Evolutionary conservation across 2,113 vertebrate genomes (phyloP), one percentile per base, ranked within the genome.

Genomic region (Cnemophilus loriae): DNA sequence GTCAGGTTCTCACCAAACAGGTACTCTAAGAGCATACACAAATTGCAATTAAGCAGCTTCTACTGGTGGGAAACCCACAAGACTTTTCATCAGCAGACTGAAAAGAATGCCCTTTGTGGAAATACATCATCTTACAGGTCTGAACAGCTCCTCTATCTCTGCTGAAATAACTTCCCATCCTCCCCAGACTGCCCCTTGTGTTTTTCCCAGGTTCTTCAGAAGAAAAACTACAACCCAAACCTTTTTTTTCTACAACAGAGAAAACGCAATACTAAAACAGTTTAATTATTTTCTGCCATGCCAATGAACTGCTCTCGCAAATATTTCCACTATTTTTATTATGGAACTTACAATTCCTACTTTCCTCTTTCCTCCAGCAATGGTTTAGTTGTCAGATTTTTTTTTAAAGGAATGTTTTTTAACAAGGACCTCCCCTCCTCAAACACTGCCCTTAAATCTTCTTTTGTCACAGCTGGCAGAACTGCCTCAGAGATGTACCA

Each of bases 1-100:
- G 97, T 97, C 93, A 96, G 95, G 96, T 97, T 97, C 97, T 97
- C 97, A 97, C 95, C 96, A 97, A 97, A 97, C 97, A 97, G 97
- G 97, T 97, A 96, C 61, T 92, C 94, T 71, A 87, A 49, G 56
- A 93, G 95, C 97, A 96, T 95, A 75, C 86, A 95, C 79, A 96
- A 96, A 95, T 92, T 65, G 85, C 78, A 97, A 96, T 95, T 87
- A 91, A 96, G 84, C 50, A 35, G 89, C 69, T 96, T 90, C 90
- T 83, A 59, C 91, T 96, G 96, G 95, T 97, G 97, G 97, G 97
- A 97, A 97, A 97, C 63, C 59, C 93, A 91, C 76, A 71, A 81
- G 68, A 95, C 89, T 93, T 96, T 96, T 96, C 95, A 95, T 70
- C 85, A 79, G 30, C 65, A 89, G 88, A 65, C 73, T 96, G 87